Evolutionary conservation across 2,888 invertebrate genomes (phyloP), one percentile per base, ranked within the genome.

Genomic region (Ichneumoninae sp.): DNA sequence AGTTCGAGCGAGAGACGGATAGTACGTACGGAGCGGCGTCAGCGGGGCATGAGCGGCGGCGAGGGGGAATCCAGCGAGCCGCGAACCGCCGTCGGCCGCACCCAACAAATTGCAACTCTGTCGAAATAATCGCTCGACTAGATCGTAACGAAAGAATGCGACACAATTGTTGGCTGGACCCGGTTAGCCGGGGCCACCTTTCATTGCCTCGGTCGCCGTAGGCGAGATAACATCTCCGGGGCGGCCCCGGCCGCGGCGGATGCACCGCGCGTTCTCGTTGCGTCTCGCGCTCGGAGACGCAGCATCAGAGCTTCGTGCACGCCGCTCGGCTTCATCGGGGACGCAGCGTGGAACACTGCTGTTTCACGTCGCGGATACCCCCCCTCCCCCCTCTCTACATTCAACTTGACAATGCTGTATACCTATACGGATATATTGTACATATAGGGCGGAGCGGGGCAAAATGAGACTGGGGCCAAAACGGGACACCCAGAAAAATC

Each of bases 41-140:
- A 52, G 60, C 30, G 52, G 33, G 57, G 62, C 70, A 69, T 69
- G 69, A 65, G 19, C 57, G 69, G 33, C 47, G 60, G 36, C 26
- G 75, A 62, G 72, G 70, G 72, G 75, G 52, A 76, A 72, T 16
- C 65, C 69, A 68, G 79, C 81, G 40, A 60, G 74, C 79, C 70
- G 52, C 76, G 50, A 40, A 62, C 19, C 75, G 70, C 75, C 70
- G 62, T 62, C 62, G 70, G 84, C 84, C 84, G 84, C 84, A 76
- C 84, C 84, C 84, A 84, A 82, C 84, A 84, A 87, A 87, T 86
- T 84, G 87, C 87, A 84, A 86, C 80, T 84, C 85, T 86, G 87
- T 87, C 87, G 86, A 86, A 87, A 87, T 86, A 84, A 87, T 87
- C 87, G 83, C 72, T 72, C 86, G 81, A 86, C 86, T 87, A 87